These are phyloP conservation scores for Plotosus lineatus DNA, from an alignment of 2,113 vertebrate genomes.

Conservation along the genomic window DNA sequence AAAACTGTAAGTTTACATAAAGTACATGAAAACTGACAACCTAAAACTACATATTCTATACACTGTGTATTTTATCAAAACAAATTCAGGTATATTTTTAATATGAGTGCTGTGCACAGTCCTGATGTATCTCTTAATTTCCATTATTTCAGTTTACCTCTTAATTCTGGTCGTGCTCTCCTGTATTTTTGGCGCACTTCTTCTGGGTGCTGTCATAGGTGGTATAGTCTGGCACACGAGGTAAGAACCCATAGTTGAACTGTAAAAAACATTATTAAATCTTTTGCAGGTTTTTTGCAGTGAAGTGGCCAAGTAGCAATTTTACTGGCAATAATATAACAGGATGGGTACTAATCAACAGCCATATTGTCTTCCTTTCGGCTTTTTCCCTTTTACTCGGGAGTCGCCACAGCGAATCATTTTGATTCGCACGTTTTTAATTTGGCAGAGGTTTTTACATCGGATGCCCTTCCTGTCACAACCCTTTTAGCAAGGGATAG, in stretches of 20 bases:
- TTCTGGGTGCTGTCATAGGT: slow-evolving; percentile 57
- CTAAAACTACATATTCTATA: not conserved
- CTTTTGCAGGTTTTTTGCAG: not conserved
- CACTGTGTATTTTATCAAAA: not conserved
- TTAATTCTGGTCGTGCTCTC: slow-evolving; percentile 59
- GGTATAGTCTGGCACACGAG: slow-evolving; percentile 41
- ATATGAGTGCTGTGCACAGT: not conserved
- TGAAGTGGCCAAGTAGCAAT: not conserved
- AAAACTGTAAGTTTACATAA: slow-evolving; percentile 65
- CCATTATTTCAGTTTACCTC: slow-evolving; percentile 58
- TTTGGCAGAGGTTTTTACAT: too few species aligned
- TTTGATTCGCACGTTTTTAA: too few species aligned
- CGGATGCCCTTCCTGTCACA: too few species aligned
- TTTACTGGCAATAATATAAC: too few species aligned
- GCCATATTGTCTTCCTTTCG: too few species aligned
- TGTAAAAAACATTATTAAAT: not conserved
- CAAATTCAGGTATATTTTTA: not conserved
- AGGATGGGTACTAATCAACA: too few species aligned
- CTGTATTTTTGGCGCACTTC: slow-evolving; percentile 60
- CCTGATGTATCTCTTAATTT: not conserved
- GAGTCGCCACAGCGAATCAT: too few species aligned
- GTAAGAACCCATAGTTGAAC: slow-evolving; percentile 52
- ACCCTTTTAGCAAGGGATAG: too few species aligned
- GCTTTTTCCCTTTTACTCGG: too few species aligned
- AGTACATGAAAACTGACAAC: not conserved